Percentiles rank a stretch among this genome's conserved stretches.
Conservation (phyloP, 2,888 invertebrate genomes). For the Deilephila porcellus region DNA sequence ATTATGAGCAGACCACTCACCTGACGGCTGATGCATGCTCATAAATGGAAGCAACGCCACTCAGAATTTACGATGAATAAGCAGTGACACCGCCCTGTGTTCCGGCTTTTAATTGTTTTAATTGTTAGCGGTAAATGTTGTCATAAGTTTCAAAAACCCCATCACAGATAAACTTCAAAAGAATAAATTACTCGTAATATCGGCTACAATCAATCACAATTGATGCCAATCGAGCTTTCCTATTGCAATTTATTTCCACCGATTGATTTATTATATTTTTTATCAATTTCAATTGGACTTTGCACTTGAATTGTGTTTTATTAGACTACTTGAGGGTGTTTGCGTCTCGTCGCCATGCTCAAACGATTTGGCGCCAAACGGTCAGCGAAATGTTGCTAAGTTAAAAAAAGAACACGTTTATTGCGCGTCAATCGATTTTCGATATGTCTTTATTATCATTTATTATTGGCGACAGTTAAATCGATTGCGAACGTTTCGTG, state of each 20-base stretch:
- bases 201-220: constrained; percentile 50
- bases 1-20: too few species aligned
- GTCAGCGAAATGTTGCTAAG: neutral
- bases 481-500: too few species aligned
- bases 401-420: neutral
- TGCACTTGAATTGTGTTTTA: constrained; percentile 30
- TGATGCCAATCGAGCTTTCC: constrained; percentile 55
- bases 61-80: too few species aligned
- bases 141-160: neutral
- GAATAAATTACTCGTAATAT: constrained; percentile 13
- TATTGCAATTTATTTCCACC: constrained; percentile 45
- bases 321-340: constrained; percentile 8
- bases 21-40: too few species aligned
- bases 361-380: constrained; percentile 6
- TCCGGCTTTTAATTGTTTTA: neutral
- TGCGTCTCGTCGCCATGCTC: neutral
- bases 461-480: too few species aligned
- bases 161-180: neutral
- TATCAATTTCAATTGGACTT: constrained; percentile 48
- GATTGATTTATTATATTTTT: constrained; percentile 50
- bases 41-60: too few species aligned
- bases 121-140: too few species aligned
- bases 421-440: too few species aligned
- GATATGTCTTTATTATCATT: too few species aligned
- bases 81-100: too few species aligned